A percentile compares a stretch with the other conserved stretches of the same genome.
These are phyloP conservation scores for Erebia epiphron DNA, from an alignment of 2,888 invertebrate species.

Conservation along the genomic window DNA sequence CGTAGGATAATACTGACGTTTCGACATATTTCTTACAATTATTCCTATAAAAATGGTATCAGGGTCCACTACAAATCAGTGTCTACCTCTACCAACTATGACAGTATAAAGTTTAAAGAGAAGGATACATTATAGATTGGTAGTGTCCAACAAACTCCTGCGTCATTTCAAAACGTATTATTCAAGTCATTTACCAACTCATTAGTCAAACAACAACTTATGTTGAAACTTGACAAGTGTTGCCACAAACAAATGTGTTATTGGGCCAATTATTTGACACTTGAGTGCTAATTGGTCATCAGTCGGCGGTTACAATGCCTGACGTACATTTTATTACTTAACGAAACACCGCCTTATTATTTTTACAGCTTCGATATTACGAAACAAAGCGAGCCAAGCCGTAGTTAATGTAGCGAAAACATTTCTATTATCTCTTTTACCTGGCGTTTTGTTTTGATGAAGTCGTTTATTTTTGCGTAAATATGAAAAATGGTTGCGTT, in stretches of 20 bases:
- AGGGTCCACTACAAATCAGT: no score
- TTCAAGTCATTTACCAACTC: slow-evolving; percentile 1
- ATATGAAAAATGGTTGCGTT: slow-evolving; percentile 14
- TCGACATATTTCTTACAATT: no score
- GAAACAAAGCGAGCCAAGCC: slow-evolving; percentile 27
- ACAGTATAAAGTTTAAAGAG: no score
- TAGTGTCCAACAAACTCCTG: neutral
- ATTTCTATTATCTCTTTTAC: slow-evolving; percentile 51
- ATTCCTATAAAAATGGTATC: no score
- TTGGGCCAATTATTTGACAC: slow-evolving; percentile 52
- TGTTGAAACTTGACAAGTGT: slow-evolving; percentile 31
- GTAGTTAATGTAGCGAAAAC: slow-evolving; percentile 58
- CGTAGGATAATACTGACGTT: no score
- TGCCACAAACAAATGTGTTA: slow-evolving; percentile 47
- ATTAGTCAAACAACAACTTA: slow-evolving; percentile 19
- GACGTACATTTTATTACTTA: slow-evolving; percentile 25
- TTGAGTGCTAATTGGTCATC: slow-evolving; percentile 49
- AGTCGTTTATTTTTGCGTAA: slow-evolving; percentile 42
- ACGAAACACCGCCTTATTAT: slow-evolving; percentile 34
- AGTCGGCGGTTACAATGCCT: slow-evolving; percentile 36
- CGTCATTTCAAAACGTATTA: neutral
- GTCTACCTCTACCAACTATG: no score
- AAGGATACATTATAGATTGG: no score
- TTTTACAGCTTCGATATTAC: slow-evolving; percentile 30
- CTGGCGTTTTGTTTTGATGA: slow-evolving; percentile 54